Conservation (phyloP, 1,140 invertebrate genomes). For the Geopemphigus sp. region DNA sequence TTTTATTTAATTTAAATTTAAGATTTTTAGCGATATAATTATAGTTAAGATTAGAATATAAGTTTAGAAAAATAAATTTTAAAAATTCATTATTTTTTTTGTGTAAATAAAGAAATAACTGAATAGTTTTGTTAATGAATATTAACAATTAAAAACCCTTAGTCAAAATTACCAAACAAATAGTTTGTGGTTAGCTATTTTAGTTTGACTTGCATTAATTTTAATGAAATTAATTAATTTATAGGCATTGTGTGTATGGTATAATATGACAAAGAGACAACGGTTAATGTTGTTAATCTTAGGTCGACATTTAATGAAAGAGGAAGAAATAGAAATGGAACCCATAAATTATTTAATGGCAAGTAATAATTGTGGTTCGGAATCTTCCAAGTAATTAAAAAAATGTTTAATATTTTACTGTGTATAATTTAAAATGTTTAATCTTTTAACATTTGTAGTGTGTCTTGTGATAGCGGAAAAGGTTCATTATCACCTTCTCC, state of each 20-base stretch:
- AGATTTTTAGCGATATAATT: no score
- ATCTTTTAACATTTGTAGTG: conserved; percentile 2
- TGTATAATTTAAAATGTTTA: not conserved
- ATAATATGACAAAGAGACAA: conserved; percentile 82
- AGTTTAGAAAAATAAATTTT: not conserved
- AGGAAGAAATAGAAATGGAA: conserved; percentile 39
- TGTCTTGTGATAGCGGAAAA: conserved; percentile 33
- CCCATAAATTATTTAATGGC: conserved; percentile 14
- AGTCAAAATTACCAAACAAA: not conserved
- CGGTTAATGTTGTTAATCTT: conserved; percentile 76
- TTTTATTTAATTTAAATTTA: no score
- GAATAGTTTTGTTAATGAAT: not conserved
- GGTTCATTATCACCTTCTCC: conserved; percentile 30
- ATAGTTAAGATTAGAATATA: no score
- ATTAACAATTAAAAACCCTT: not conserved
- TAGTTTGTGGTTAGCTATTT: no score
- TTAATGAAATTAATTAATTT: no score
- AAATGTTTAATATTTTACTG: not conserved
- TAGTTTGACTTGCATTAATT: no score
- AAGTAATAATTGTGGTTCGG: not conserved
- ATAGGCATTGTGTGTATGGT: conserved; percentile 82
- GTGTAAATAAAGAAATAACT: not conserved
- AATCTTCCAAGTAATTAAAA: not conserved
- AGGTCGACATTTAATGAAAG: conserved; percentile 60
- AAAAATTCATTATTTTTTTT: no score